Base-by-base conservation (phyloP, 2,113 vertebrate genomes). In the Siniperca chuatsi region DNA sequence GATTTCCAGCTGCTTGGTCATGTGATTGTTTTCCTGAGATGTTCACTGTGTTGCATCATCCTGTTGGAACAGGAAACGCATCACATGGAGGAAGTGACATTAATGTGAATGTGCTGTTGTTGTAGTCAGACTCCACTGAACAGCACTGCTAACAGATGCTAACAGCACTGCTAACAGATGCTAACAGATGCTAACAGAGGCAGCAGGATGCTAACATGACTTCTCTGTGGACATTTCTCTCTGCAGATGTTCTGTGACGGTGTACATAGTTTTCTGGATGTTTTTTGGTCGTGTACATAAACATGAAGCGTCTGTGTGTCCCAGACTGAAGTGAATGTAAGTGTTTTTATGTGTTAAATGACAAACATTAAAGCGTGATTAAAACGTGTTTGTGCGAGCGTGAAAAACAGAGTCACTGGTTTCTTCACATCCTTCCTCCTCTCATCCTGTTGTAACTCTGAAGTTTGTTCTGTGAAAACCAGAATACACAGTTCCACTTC, bases 371-470 rank as follows among this genome's bases (percentile, higher is more conserved):
- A 2, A 44, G 42, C 9, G 42, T 44, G 42, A 8, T 5, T 9
- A 44, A 9, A 11, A 8, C 20, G 13, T 13, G 66, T 35, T 2
- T 44, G 12, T 50, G 2, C 58, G 54, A 10, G 33, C 10, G 62
- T 67, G 57, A 76, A 16, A 60, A 40, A 37, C 48, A 75, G 33
- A 6, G 65, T 89, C 78, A 54, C 72, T 35, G 0, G 8, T 89
- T 75, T 78, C 82, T 85, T 87, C 86, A 87, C 64, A 55, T 86
- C 76, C 89, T 87, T 87, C 74, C 77, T 75, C 25, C 50, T 75
- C 73, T 50, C 70, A 52, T 87, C 83, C 84, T 92, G 84, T 90
- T 88, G 40, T 84, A 16, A 48, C 10, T 44, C 42, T 44, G 12
- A 33, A 40, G 46, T 75, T 58, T 12, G 29, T 55, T 75, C 58